Conservation (phyloP, 2,113 vertebrate species). For the Pandion haliaetus region DNA sequence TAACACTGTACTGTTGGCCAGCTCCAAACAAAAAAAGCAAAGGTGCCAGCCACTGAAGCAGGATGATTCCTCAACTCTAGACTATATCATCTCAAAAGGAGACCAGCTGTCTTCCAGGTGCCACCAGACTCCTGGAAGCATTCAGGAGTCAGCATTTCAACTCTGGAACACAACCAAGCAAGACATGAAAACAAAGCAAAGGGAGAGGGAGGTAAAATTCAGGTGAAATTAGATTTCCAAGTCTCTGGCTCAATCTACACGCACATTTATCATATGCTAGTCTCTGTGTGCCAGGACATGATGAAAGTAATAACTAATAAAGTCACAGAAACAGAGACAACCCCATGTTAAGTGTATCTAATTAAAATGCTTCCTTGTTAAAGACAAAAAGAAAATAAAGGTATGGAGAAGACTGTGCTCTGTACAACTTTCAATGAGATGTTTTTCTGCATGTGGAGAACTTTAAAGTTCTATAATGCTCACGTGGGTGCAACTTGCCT, state of each 20-base stretch:
- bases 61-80: background rate
- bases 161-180: background rate
- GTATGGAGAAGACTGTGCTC: background rate
- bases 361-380: background rate
- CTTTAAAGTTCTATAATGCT: background rate
- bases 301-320: background rate
- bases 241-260: background rate
- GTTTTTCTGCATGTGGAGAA: background rate
- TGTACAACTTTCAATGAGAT: background rate
- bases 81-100: background rate
- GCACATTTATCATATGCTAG: background rate
- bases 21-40: background rate
- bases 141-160: background rate
- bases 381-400: background rate
- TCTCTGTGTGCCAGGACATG: background rate
- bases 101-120: background rate
- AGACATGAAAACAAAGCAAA: background rate
- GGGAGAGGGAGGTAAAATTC: background rate
- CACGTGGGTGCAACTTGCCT: background rate
- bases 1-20: background rate
- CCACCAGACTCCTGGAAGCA: background rate
- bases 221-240: background rate
- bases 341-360: background rate
- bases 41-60: background rate
- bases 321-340: background rate